phyloP scores from a whole-genome alignment of 2,113 vertebrate genomes.

The Cebus imitator region DNA sequence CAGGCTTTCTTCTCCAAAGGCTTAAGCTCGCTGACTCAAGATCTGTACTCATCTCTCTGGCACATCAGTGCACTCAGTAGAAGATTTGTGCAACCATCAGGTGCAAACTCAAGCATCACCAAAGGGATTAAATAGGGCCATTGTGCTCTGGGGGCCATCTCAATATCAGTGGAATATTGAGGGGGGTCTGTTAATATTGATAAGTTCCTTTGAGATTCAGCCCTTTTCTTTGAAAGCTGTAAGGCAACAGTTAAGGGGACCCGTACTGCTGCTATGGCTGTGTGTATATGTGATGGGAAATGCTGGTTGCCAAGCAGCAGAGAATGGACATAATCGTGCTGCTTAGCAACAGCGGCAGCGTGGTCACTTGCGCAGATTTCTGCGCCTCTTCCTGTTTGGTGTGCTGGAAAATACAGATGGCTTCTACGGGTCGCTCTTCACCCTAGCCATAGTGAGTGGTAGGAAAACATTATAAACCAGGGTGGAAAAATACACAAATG shows the following conservation, averaged over 20 bases:
- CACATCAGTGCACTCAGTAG: background rate
- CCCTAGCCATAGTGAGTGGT: background rate
- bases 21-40: background rate
- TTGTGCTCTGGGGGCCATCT: background rate
- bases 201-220: background rate
- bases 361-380: conserved; percentile 66
- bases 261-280: background rate
- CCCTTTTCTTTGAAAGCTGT: background rate
- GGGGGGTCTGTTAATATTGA: background rate
- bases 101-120: background rate
- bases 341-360: conserved; percentile 73
- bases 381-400: conserved; percentile 48
- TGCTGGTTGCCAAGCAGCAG: conserved; percentile 74
- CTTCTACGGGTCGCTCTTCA: background rate
- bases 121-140: background rate
- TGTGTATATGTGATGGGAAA: conserved; percentile 55
- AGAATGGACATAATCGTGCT: conserved; percentile 67
- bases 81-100: background rate
- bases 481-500: too few relatives aligned
- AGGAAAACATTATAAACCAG: background rate
- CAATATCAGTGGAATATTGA: background rate
- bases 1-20: background rate
- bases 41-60: background rate
- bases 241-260: conserved; percentile 48
- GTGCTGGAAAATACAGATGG: conserved; percentile 48